Percentiles rank a stretch among this genome's conserved stretches.
Evolutionary conservation across 2,888 invertebrate species (phyloP).

Genomic region (Colostygia pectinataria): DNA sequence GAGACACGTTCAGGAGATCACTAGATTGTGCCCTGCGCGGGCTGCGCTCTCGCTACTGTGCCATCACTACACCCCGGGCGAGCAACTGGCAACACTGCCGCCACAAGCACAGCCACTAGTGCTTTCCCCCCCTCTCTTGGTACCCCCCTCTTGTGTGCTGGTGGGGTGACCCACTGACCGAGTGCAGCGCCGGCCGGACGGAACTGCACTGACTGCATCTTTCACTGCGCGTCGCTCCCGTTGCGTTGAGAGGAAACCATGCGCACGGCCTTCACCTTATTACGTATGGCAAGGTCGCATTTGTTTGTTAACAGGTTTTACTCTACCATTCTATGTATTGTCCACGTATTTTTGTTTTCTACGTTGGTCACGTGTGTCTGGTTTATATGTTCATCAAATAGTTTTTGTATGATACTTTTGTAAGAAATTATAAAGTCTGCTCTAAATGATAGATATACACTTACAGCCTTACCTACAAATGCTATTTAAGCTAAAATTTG

Average conservation of each 20-base stretch:
- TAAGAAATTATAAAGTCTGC: too few species aligned
- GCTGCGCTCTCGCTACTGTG: slow-evolving; percentile 53
- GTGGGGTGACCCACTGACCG: slow-evolving; percentile 78
- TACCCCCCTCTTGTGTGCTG: slow-evolving; percentile 19
- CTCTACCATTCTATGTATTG: slow-evolving; percentile 8
- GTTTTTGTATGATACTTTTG: too few species aligned
- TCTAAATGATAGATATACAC: too few species aligned
- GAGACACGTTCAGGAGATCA: slow-evolving; percentile 66
- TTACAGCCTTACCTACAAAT: too few species aligned
- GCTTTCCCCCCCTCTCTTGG: slow-evolving; percentile 27
- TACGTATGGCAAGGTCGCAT: slow-evolving; percentile 62
- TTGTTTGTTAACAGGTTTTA: slow-evolving; percentile 37
- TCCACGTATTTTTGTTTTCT: slow-evolving; percentile 10
- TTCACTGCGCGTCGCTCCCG: slow-evolving; percentile 66
- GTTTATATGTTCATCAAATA: too few species aligned
- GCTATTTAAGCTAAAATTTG: too few species aligned
- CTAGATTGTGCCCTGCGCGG: slow-evolving; percentile 54
- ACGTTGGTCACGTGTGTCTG: background rate
- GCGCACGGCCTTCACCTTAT: slow-evolving; percentile 73
- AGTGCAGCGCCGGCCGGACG: slow-evolving; percentile 65
- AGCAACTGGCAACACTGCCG: slow-evolving; percentile 40
- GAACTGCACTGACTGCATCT: slow-evolving; percentile 75
- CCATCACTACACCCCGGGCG: slow-evolving; percentile 35
- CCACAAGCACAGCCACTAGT: slow-evolving; percentile 33
- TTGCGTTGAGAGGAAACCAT: slow-evolving; percentile 68